phyloP scores from a whole-genome alignment of 1,140 invertebrate species.

The Acromyrmex echinatior region DNA sequence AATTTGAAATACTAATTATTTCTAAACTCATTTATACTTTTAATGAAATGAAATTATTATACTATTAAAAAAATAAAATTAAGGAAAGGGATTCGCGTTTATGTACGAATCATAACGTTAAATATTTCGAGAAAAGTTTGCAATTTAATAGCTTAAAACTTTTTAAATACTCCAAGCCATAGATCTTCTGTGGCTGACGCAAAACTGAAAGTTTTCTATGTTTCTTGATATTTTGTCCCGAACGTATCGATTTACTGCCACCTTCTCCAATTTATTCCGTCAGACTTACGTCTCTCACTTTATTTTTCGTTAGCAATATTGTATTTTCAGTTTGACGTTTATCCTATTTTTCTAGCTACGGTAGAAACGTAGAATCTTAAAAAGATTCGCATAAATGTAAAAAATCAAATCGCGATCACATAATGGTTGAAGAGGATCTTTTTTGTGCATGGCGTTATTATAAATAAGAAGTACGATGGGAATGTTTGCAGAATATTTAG shows the following conservation, averaged over 20 bases:
- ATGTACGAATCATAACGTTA: background rate
- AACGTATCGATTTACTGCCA: constrained; percentile 26
- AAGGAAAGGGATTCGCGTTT: background rate
- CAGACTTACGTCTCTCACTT: constrained; percentile 26
- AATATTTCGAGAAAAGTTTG: background rate
- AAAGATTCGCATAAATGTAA: background rate
- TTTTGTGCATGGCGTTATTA: background rate
- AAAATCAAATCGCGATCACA: background rate
- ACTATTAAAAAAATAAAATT: background rate
- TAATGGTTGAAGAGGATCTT: constrained; percentile 8
- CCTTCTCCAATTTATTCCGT: constrained; percentile 40
- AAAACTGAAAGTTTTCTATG: constrained; percentile 10
- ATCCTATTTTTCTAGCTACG: background rate
- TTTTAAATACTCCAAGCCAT: background rate
- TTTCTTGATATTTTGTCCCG: constrained; percentile 5
- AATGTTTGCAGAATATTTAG: background rate
- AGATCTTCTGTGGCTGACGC: background rate
- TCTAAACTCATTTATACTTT: constrained; percentile 1
- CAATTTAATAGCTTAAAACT: background rate
- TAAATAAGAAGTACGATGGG: background rate
- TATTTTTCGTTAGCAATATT: constrained; percentile 27
- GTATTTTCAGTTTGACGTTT: background rate
- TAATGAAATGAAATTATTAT: background rate
- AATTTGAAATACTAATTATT: background rate
- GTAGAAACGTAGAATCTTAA: background rate